Evolutionary conservation across 2,113 vertebrate species (phyloP).

Genomic region (Columbina picui): DNA sequence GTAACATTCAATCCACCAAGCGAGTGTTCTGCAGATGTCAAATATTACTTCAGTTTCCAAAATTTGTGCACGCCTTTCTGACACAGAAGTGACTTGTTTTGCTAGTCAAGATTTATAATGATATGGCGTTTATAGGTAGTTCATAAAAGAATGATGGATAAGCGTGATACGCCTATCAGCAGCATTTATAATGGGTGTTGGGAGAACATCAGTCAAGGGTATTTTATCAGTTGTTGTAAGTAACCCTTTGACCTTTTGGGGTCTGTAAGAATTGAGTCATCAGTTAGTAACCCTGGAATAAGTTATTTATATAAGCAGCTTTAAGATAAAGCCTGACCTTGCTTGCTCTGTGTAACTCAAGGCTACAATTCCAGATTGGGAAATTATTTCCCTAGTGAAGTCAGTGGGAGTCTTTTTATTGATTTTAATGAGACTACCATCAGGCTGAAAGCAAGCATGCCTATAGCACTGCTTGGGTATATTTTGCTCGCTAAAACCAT

Average conservation of each 20-base stretch:
- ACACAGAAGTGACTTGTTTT: not conserved
- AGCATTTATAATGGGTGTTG: not conserved
- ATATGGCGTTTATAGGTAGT: not conserved
- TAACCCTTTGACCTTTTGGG: not conserved
- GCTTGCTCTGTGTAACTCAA: not conserved
- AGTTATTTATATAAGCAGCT: not conserved
- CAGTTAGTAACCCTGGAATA: not conserved
- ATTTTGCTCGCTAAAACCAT: not conserved
- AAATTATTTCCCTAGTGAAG: not conserved
- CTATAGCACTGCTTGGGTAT: not conserved
- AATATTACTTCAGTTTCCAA: not conserved
- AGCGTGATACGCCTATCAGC: not conserved
- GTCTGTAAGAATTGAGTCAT: not conserved
- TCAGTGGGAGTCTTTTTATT: not conserved
- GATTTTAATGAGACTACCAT: not conserved
- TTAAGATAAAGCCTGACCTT: not conserved
- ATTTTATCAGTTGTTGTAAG: not conserved
- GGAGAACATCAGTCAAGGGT: not conserved
- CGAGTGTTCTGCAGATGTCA: fast-evolving
- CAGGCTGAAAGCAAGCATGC: not conserved
- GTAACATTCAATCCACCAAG: not conserved
- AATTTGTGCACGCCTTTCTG: not conserved
- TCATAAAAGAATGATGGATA: not conserved
- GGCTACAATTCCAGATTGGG: not conserved
- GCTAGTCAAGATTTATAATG: fast-evolving